Base-by-base conservation (phyloP, 2,797 vertebrate genomes). In the Rhabdomys pumilio region DNA sequence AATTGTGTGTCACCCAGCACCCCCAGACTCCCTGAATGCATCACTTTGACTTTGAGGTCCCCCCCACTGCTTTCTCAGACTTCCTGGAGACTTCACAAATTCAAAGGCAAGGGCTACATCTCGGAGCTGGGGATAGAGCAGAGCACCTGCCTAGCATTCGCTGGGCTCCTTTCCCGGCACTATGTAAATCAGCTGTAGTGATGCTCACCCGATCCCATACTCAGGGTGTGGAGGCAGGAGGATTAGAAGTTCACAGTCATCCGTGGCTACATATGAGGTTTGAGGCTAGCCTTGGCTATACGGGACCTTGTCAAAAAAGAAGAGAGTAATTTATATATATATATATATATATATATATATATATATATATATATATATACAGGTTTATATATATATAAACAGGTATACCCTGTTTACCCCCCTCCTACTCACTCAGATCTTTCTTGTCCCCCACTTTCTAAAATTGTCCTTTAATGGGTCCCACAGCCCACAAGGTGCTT, bases 371-470 rank as follows among this genome's bases (percentile, higher is more conserved):
- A n/a, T n/a, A n/a, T n/a, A n/a, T n/a, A n/a, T n/a, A n/a, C n/a
- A n/a, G n/a, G n/a, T n/a, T n/a, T n/a, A n/a, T n/a, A n/a, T n/a
- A n/a, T n/a, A n/a, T n/a, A n/a, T n/a, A n/a, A n/a, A n/a, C n/a
- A n/a, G n/a, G n/a, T n/a, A n/a, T 26, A 1, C 26, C 4, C 72
- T 12, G 0, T 13, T 6, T 2, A 8, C 17, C 11, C 24, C 24
- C 55, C 50, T 50, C 15, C 69, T 29, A 29, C 38, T 24, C 17
- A 5, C 61, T 41, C 15, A 22, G 83, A 73, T 6, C 31, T 31
- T 41, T n/a, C 38, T 10, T 73, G 69, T 53, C 55, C n/a, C 1
- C 41, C 0, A 14, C 29, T 44, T 44, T 81, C 44, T 34, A 77
- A 63, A 59, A 34, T 13, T 0, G 6, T 34, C 93, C 24, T 44